Evolutionary conservation across 1,140 invertebrate species (phyloP), one percentile per base, ranked within the genome.

Genomic region (Delia radicum): DNA sequence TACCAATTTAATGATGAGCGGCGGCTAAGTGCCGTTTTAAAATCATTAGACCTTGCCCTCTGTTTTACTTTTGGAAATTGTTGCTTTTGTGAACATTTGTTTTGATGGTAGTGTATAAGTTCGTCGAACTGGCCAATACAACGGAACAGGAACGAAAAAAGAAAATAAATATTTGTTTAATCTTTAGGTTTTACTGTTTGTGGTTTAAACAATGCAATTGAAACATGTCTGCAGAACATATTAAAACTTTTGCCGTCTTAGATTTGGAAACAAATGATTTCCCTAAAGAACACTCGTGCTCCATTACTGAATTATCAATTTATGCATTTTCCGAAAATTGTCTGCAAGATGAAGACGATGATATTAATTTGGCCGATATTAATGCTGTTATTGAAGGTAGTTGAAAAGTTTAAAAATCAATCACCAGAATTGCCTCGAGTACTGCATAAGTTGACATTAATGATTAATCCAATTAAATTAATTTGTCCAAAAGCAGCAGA

Each of bases 361-460:
- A 69, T 4, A 12, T 2, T 18, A 24, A 4, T n/a, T 12, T 10
- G 15, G 24, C 2, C 21, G 18, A 2, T 28, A 42, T 0, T 27
- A 24, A 6, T 6, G 18, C 24, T 10, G n/a, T 8, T 10, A 3
- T 15, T 26, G 62, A 10, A 65, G 6, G 62, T 24, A 18, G 28
- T 28, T 10, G 27, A 10, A 10, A 10, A 28, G 1, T 65, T 65
- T 13, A 3, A 65, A 28, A 10, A 12, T 24, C 1, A 13, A 1
- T 0, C 77, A 3, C 81, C 79, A 0, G 2, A 7, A 2, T 6
- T 71, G 6, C 91, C 92, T 0, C 82, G 91, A 67, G 87, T 91
- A 2, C 80, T 89, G 55, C 88, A 91, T 78, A 94, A 93, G 79
- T 77, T 93, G 3, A 88, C 87, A 15, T 77, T 92, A n/a, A 88